Base-by-base conservation (phyloP, 2,797 vertebrate genomes). In the Falco cherrug region DNA sequence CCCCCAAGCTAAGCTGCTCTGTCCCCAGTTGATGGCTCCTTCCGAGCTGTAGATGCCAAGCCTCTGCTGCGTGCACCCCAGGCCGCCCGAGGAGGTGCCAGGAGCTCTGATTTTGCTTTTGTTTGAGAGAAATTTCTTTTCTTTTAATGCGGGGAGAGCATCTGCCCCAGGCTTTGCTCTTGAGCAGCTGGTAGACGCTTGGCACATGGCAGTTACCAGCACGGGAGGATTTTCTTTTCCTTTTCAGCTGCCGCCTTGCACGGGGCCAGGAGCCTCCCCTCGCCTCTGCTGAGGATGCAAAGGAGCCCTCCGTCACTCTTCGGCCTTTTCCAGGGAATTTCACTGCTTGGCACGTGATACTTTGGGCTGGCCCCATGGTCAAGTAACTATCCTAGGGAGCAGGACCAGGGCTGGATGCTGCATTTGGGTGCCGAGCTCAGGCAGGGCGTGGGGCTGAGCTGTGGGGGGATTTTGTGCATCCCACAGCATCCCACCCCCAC, bases 261-360 rank as follows among this genome's bases (percentile, higher is more conserved):
- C 2, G 0, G 48, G 56, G 69, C 56, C 3, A 2, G 33, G 19
- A 51, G 25, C 22, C 16, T 69, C 33, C 22, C 41, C 50, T 10
- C 0, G 0, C 37, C 57, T 28, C 79, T 5, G 16, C 86, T 31
- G 37, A 43, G 5, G 19, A 2, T 3, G 7, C 22, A 53, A 3
- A 76, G 57, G 18, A 45, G 8, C 24, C 18, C 61, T 26, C 14
- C 2, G 0, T 25, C 4, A 0, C 24, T 63, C 24, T 1, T 8
- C 11, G n/a, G 35, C 45, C 21, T n/a, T 63, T 74, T 8, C 33
- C 43, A 1, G 1, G 26, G 59, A 41, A 28, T 54, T 63, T 21
- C 13, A 43, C 76, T 60, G 3, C 8, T 35, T 0, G 1, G 5
- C 0, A 1, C 9, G n/a, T 0, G 2, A 33, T 16, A 13, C 33